Percentiles rank a stretch among this genome's conserved stretches.
phyloP scores from a whole-genome alignment of 92 coral and sea anemone genomes.

The Scolanthus callimorphus region DNA sequence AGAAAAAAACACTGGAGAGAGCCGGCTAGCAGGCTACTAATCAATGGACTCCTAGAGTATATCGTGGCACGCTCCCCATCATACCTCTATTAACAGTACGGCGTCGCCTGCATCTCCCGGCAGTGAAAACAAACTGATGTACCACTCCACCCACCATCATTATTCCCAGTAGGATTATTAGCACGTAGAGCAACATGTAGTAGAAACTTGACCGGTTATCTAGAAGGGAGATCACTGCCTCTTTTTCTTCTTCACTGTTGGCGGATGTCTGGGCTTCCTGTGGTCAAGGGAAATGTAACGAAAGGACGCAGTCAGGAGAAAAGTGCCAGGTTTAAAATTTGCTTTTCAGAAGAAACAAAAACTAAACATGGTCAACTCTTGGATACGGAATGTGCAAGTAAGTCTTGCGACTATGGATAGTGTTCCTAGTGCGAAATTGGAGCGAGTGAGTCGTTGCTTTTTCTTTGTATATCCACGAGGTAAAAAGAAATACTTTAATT shows the following conservation, averaged over 20 bases:
- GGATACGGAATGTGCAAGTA: no score
- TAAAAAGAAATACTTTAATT: no score
- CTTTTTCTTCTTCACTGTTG: slow-evolving; percentile 1
- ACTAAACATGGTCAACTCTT: no score
- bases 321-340: not conserved
- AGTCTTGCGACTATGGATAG: not conserved
- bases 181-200: slow-evolving; percentile 6
- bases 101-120: not conserved
- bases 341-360: no score
- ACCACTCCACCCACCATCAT: slow-evolving; percentile 4
- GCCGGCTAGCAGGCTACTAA: no score
- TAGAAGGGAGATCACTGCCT: slow-evolving; percentile 8
- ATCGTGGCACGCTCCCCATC: no score
- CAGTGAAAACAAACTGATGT: slow-evolving; percentile 4
- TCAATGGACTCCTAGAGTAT: no score
- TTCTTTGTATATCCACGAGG: no score
- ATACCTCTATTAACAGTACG: no score
- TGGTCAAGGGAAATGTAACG: not conserved
- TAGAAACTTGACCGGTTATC: slow-evolving; percentile 1
- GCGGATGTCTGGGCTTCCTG: slow-evolving; percentile 1
- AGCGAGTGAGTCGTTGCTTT: no score
- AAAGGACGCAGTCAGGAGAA: not conserved
- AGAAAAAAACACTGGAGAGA: no score
- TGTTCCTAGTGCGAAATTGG: no score
- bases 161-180: not conserved